Evolutionary conservation across 2,888 invertebrate genomes (phyloP).

Genomic region (Drosophila fungiperda): DNA sequence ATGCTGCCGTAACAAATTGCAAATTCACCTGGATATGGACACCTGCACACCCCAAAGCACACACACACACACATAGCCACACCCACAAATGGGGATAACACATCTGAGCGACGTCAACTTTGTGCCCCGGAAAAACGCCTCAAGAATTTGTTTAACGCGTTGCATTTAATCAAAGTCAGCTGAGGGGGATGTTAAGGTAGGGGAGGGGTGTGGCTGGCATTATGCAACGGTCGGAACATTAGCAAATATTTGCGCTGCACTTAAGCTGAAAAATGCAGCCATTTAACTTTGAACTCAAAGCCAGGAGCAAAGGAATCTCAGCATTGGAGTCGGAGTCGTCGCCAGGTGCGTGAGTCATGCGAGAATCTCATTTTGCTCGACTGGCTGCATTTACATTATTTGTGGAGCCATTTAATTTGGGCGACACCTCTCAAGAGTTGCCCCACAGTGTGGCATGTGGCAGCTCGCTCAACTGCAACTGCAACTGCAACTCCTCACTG

Average conservation of each 20-base stretch:
- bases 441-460: slow-evolving; percentile 17
- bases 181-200: not conserved
- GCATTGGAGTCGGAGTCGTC: slow-evolving; percentile 19
- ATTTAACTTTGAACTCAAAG: slow-evolving; percentile 55
- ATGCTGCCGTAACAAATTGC: slow-evolving; percentile 29
- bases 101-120: slow-evolving; percentile 58
- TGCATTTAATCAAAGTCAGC: slow-evolving; percentile 72
- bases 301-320: slow-evolving; percentile 32
- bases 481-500: slow-evolving; percentile 26
- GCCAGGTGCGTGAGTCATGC: slow-evolving; percentile 67
- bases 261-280: slow-evolving; percentile 70
- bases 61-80: slow-evolving; percentile 8
- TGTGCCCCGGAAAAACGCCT: slow-evolving; percentile 51
- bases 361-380: slow-evolving; percentile 61
- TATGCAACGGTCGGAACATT: slow-evolving; percentile 67
- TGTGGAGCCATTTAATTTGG: slow-evolving; percentile 67
- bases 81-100: slow-evolving; percentile 46
- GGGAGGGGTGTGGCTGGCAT: slow-evolving; percentile 36
- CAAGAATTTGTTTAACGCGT: slow-evolving; percentile 71
- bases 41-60: slow-evolving; percentile 24
- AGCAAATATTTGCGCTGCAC: slow-evolving; percentile 81
- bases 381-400: slow-evolving; percentile 27
- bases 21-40: slow-evolving; percentile 42
- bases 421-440: slow-evolving; percentile 48
- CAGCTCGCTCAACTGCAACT: slow-evolving; percentile 25